Evolutionary conservation across 35 echinoderm and acorn worm species (phyloP), one percentile per base, ranked within the genome.

Genomic region (Diadema setosum): DNA sequence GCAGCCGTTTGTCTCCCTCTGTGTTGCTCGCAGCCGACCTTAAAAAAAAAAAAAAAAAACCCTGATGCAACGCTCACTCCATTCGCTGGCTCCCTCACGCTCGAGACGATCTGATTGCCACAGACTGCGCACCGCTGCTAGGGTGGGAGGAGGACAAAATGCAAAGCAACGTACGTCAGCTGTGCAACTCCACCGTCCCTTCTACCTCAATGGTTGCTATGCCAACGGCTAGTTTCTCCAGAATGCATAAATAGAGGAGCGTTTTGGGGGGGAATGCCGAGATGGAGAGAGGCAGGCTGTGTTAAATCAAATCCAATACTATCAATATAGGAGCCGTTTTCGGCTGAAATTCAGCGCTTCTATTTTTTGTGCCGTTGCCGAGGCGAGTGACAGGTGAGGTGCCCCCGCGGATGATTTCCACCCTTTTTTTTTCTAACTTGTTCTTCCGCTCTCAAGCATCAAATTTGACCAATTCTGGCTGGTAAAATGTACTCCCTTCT

Each of bases 181-280:
- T 78, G 73, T 42, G 33, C 73, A 78, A 44, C 73, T 44, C 73
- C 73, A 44, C 73, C 40, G 73, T 78, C 73, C 40, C 73, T 42
- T 78, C 73, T 78, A 78, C 73, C 73, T 78, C 73, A 78, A 78
- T 78, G 73, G 73, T 78, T 78, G 73, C 73, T 44, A 78, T 44
- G 73, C 34, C 44, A 15, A 78, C 73, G 9, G 40, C 73, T 78
- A 41, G 35, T 78, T 78, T 78, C 73, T 78, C 73, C 27, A 78
- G 40, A 78, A 78, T 78, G 73, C 73, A 78, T 78, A 78, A 78
- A 78, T 78, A 39, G 73, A 78, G 73, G 73, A 44, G 40, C 35
- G 40, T 39, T 78, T 78, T 44, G 30, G 73, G 73, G 73, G 37
- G 73, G 40, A 7, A 78, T 78, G 73, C 27, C 29, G 73, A 78